Percentiles rank a stretch among this genome's conserved stretches.
These are phyloP conservation scores for Motacilla alba DNA, from an alignment of 2,113 vertebrate species.

Conservation along the genomic window DNA sequence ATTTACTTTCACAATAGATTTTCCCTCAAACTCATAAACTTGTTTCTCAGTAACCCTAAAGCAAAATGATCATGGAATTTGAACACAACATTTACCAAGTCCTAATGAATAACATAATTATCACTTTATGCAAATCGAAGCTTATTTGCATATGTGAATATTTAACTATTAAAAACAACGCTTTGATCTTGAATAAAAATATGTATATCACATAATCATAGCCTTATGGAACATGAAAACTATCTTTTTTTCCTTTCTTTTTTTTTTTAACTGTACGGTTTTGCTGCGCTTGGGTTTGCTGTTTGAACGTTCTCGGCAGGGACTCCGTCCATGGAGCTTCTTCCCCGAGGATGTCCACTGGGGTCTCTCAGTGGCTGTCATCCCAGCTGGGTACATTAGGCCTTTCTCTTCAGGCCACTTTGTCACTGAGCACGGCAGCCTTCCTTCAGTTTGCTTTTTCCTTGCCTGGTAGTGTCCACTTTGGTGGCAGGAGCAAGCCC, in stretches of 20 bases:
- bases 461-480: not conserved
- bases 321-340: not conserved
- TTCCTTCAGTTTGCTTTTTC: not conserved
- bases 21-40: slow-evolving; percentile 51
- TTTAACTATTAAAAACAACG: slow-evolving; percentile 69
- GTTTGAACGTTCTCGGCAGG: slow-evolving; percentile 26
- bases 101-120: slow-evolving; percentile 73
- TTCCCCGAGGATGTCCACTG: slow-evolving; percentile 5
- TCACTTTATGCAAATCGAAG: slow-evolving; percentile 64
- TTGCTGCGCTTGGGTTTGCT: not conserved
- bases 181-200: slow-evolving; percentile 71
- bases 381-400: not conserved
- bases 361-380: not conserved
- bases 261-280: slow-evolving; percentile 1
- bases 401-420: slow-evolving; percentile 7
- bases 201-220: slow-evolving; percentile 72
- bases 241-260: not conserved
- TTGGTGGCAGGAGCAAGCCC: not conserved
- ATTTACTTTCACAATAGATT: slow-evolving; percentile 42
- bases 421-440: not conserved
- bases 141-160: slow-evolving; percentile 68
- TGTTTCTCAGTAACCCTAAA: slow-evolving; percentile 56
- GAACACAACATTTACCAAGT: slow-evolving; percentile 68
- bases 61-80: slow-evolving; percentile 60
- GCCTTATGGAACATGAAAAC: slow-evolving; percentile 66